Percentiles rank a stretch among this genome's conserved stretches.
Evolutionary conservation across 2,113 vertebrate genomes (phyloP).

Genomic region (Dryoscopus gambensis): DNA sequence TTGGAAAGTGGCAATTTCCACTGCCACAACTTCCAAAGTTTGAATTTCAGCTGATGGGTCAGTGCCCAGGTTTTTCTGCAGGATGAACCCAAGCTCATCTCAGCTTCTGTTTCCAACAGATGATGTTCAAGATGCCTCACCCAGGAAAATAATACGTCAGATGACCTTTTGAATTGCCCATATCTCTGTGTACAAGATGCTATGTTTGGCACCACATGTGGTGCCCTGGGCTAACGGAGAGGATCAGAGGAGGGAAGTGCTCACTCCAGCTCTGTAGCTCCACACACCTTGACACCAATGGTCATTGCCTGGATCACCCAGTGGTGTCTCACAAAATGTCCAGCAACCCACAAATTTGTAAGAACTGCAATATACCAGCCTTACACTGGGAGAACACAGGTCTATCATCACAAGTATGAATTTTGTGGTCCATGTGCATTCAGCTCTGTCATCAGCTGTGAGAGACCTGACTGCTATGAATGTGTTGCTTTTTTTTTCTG

Average conservation of each 20-base stretch:
- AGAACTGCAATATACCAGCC: not conserved
- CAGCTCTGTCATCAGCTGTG: not conserved
- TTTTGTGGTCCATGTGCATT: not conserved
- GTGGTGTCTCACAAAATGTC: not conserved
- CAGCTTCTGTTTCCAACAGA: not conserved
- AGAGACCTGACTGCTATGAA: not conserved
- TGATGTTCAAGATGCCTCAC: not conserved
- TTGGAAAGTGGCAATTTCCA: not conserved
- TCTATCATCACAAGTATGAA: not conserved
- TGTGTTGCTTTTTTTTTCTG: too few relatives aligned
- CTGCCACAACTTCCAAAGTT: not conserved
- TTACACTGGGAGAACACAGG: not conserved
- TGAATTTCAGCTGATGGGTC: not conserved
- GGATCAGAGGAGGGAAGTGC: not conserved
- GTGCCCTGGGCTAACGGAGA: not conserved
- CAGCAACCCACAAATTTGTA: not conserved
- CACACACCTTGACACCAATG: not conserved
- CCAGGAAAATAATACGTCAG: not conserved
- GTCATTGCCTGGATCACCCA: not conserved
- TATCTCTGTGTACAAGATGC: not conserved
- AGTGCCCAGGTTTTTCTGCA: not conserved
- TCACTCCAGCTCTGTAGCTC: not conserved
- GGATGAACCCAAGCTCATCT: not conserved
- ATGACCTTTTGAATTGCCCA: not conserved
- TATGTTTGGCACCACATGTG: rapidly evolving